Evolutionary conservation across 2,888 invertebrate genomes (phyloP).

Genomic region (Drosophila neonasuta): DNA sequence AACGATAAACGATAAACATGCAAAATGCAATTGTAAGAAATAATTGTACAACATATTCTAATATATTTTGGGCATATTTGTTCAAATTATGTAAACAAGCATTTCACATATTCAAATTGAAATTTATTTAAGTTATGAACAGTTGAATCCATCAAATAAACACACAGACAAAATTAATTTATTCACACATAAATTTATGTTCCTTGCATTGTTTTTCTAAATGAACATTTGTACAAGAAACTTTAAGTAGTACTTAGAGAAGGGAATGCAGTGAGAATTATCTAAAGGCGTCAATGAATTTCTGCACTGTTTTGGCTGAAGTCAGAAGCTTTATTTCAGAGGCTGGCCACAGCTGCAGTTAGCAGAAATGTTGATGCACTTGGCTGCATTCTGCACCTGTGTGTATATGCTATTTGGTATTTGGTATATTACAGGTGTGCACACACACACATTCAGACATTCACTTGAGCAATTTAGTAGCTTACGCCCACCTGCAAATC

Average conservation of each 20-base stretch:
- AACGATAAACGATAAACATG: neutral
- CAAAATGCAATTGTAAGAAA: neutral
- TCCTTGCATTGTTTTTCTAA: neutral
- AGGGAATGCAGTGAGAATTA: neutral
- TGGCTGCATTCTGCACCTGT: conserved; percentile 34
- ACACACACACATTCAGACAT: conserved; percentile 14
- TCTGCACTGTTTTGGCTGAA: conserved; percentile 44
- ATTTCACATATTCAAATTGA: too few relatives aligned
- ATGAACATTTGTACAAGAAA: neutral
- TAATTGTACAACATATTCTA: too few relatives aligned
- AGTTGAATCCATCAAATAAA: too few relatives aligned
- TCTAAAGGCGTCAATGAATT: conserved; percentile 20
- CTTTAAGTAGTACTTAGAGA: neutral
- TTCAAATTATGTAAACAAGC: too few relatives aligned
- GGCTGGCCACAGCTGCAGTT: conserved; percentile 23
- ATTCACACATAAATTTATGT: neutral
- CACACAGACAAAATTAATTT: too few relatives aligned
- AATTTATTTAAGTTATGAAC: too few relatives aligned
- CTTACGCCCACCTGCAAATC: conserved; percentile 65
- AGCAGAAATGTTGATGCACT: conserved; percentile 27
- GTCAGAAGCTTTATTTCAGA: conserved; percentile 37
- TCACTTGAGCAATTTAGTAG: conserved; percentile 58
- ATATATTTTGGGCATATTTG: too few relatives aligned
- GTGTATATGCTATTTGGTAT: conserved; percentile 13
- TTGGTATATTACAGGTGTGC: conserved; percentile 1